Conservation (phyloP, 2,113 vertebrate genomes). For the Coregonus clupeaformis region DNA sequence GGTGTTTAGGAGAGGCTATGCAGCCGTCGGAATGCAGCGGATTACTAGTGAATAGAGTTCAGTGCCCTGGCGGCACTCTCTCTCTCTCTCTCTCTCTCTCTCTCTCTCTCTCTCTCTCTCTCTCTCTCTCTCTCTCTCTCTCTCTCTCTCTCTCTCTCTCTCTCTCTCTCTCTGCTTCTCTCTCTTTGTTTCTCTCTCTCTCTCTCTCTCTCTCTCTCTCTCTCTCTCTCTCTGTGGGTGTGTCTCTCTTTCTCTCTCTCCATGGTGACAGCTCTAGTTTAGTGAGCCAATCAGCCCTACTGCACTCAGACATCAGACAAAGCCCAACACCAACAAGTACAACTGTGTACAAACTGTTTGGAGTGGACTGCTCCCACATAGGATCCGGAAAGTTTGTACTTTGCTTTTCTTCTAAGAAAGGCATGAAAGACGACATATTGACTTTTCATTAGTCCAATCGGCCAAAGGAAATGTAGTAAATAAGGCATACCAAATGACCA, state of each 20-base stretch:
- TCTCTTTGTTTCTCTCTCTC: neutral
- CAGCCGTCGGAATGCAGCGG: constrained; percentile 46
- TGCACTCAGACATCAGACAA: constrained; percentile 25
- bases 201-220: neutral
- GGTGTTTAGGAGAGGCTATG: constrained; percentile 39
- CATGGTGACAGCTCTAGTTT: constrained; percentile 29
- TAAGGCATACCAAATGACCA: neutral
- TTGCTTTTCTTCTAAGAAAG: neutral
- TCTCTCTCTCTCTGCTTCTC: neutral
- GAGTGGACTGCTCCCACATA: neutral
- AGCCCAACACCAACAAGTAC: constrained; percentile 13
- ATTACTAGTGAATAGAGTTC: constrained; percentile 17
- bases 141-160: neutral
- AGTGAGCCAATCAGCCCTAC: constrained; percentile 11
- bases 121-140: neutral
- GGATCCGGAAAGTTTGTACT: neutral
- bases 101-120: neutral
- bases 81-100: neutral
- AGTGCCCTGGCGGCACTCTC: neutral
- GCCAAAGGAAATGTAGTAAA: too few relatives aligned
- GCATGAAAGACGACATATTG: too few relatives aligned
- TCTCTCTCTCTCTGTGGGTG: too few relatives aligned
- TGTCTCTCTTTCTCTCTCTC: constrained; percentile 1
- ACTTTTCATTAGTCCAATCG: too few relatives aligned
- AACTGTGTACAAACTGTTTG: constrained; percentile 16